These are phyloP conservation scores for Cossypha heuglini DNA, from an alignment of 2,797 vertebrate species.

Conservation along the genomic window DNA sequence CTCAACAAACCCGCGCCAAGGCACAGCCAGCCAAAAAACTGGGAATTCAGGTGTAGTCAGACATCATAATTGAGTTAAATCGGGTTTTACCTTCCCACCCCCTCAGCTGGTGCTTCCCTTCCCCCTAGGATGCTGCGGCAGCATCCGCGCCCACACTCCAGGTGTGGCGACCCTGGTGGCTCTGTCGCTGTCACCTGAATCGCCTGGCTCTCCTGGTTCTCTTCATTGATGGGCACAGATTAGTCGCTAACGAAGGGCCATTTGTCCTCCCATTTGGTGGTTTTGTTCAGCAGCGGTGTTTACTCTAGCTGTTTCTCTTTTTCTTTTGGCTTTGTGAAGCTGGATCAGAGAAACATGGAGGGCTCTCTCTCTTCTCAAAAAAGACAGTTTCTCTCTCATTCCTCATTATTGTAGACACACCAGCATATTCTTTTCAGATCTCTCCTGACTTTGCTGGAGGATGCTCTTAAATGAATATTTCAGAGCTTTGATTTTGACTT, in stretches of 20 bases:
- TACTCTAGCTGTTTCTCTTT: background rate
- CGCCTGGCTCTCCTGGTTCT: background rate
- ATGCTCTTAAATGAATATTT: conserved; percentile 11
- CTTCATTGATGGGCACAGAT: background rate
- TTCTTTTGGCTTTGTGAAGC: background rate
- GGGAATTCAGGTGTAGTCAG: background rate
- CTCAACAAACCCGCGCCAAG: background rate
- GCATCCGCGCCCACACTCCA: fast-evolving
- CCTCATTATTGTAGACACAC: background rate
- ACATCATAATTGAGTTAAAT: background rate
- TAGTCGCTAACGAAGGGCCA: fast-evolving
- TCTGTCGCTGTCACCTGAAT: background rate
- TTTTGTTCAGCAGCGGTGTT: background rate
- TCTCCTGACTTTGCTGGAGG: conserved; percentile 63
- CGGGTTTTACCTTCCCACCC: background rate
- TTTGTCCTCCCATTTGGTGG: background rate
- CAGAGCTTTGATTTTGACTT: conserved; percentile 38
- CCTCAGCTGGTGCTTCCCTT: background rate
- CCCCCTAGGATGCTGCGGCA: background rate
- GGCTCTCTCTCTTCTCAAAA: background rate
- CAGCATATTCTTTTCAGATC: background rate
- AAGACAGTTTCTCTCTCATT: background rate
- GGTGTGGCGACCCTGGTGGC: background rate
- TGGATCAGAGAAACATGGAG: background rate
- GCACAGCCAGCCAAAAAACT: background rate